These are phyloP conservation scores for Papilio glaucus DNA, from an alignment of 1,140 invertebrate species.

Conservation along the genomic window DNA sequence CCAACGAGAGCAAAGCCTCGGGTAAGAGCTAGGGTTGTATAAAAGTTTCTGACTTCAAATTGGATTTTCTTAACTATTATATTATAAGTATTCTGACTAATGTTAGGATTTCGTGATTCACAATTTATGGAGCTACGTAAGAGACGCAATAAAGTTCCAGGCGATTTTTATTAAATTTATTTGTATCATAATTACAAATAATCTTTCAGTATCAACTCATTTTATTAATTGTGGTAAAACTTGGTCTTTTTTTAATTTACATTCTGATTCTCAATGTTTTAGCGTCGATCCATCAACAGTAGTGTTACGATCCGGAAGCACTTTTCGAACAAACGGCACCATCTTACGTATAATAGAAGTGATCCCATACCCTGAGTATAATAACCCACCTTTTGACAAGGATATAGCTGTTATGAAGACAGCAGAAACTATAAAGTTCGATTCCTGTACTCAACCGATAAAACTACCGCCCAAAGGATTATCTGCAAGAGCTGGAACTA, in stretches of 20 bases:
- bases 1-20: too few relatives aligned
- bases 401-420: slow-evolving; percentile 85
- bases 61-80: too few relatives aligned
- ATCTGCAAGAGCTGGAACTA: slow-evolving; percentile 46
- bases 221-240: neutral
- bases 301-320: slow-evolving; percentile 74
- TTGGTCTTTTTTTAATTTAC: too few relatives aligned
- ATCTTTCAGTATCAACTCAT: neutral
- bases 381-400: slow-evolving; percentile 81
- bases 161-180: too few relatives aligned
- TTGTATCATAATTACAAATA: too few relatives aligned
- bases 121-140: too few relatives aligned
- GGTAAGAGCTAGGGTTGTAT: too few relatives aligned
- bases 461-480: slow-evolving; percentile 50
- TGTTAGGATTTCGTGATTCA: too few relatives aligned
- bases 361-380: slow-evolving; percentile 78
- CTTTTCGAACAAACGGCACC: slow-evolving; percentile 66
- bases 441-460: slow-evolving; percentile 60
- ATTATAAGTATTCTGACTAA: too few relatives aligned
- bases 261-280: slow-evolving; percentile 33
- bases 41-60: too few relatives aligned
- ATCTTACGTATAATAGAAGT: slow-evolving; percentile 74
- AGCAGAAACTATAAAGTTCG: slow-evolving; percentile 61
- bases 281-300: slow-evolving; percentile 73
- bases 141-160: too few relatives aligned